phyloP scores from a whole-genome alignment of 2,113 vertebrate genomes.

The Triplophysa dalaica region DNA sequence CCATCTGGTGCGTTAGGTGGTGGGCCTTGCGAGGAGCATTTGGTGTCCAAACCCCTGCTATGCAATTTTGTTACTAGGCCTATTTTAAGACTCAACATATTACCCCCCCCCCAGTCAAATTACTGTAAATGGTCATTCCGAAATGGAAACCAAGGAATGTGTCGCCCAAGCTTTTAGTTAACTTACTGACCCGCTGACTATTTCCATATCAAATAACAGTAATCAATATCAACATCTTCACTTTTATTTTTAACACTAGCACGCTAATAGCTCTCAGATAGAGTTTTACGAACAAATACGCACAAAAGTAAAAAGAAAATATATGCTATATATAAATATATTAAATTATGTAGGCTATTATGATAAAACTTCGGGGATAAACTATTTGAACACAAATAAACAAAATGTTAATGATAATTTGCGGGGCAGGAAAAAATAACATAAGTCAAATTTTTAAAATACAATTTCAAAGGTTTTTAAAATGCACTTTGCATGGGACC shows the following conservation, averaged over 20 bases:
- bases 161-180: slow-evolving; percentile 65
- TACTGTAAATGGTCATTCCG: slow-evolving; percentile 70
- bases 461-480: background rate
- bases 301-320: too few species aligned
- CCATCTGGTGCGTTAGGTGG: background rate
- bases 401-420: background rate
- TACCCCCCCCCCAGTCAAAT: slow-evolving; percentile 33
- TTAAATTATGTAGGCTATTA: background rate
- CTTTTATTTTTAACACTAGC: background rate
- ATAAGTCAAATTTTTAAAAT: too few species aligned
- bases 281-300: too few species aligned
- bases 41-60: background rate
- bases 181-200: slow-evolving; percentile 51
- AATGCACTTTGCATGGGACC: background rate
- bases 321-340: too few species aligned
- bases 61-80: slow-evolving; percentile 20
- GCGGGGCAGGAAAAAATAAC: too few species aligned
- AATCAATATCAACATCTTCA: background rate
- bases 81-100: slow-evolving; percentile 69
- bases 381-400: background rate
- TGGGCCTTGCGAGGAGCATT: background rate
- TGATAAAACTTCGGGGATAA: background rate
- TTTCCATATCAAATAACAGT: slow-evolving; percentile 45
- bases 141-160: slow-evolving; percentile 76
- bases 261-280: background rate